Percentiles rank a stretch among this genome's conserved stretches.
phyloP scores from a whole-genome alignment of 1,140 invertebrate species.

The Tetramorium parvispinum region DNA sequence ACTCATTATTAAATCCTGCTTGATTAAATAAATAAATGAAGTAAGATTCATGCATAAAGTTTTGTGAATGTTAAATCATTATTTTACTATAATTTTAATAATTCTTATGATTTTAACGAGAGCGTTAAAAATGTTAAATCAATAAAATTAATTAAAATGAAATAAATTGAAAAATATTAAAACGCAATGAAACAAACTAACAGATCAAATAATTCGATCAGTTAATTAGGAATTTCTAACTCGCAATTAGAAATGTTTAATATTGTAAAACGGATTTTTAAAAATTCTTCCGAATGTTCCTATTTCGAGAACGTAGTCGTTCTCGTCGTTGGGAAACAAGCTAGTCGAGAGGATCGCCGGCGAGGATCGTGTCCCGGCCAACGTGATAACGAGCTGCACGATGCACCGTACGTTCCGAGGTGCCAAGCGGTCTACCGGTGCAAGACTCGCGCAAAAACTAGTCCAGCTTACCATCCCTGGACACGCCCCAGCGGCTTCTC shows the following conservation, averaged over 20 bases:
- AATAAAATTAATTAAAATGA: background rate
- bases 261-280: background rate
- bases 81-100: too few species aligned
- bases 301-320: background rate
- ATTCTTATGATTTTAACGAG: too few species aligned
- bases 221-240: background rate
- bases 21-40: too few species aligned
- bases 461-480: constrained; percentile 73
- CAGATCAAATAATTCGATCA: background rate
- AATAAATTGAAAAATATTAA: background rate
- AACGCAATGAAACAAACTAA: too few species aligned
- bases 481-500: constrained; percentile 70
- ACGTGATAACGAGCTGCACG: constrained; percentile 59
- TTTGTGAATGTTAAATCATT: too few species aligned
- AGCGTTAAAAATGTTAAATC: background rate
- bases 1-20: too few species aligned
- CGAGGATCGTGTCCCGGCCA: constrained; percentile 29
- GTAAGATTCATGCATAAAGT: too few species aligned
- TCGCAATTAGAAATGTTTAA: background rate
- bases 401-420: constrained; percentile 73
- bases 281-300: background rate
- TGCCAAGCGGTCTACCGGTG: constrained; percentile 83
- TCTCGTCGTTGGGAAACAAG: background rate
- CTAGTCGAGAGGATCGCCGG: background rate
- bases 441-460: constrained; percentile 79